Conservation (phyloP, 1,140 invertebrate species). For the Camponotus vicinus region DNA sequence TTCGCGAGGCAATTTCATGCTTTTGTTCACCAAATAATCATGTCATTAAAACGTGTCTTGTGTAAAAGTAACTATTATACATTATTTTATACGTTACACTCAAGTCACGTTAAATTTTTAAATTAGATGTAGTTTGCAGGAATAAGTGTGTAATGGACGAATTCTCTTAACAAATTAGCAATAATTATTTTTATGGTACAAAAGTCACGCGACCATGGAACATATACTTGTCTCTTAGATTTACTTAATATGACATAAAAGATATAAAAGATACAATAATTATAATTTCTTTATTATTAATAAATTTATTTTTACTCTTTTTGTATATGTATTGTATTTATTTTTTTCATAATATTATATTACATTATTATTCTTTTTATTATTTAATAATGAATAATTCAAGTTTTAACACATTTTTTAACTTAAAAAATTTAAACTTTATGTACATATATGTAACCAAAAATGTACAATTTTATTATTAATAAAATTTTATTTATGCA, state of each 20-base stretch:
- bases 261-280: no score
- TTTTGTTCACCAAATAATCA: slow-evolving; percentile 41
- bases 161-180: not conserved
- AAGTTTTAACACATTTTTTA: no score
- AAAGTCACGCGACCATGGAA: not conserved
- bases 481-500: no score
- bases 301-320: no score
- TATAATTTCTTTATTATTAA: no score
- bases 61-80: slow-evolving; percentile 5
- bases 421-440: no score
- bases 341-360: not conserved
- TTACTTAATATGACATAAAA: no score
- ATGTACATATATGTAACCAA: not conserved
- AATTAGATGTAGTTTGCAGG: not conserved
- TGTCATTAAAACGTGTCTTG: not conserved
- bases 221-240: no score
- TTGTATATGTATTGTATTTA: not conserved
- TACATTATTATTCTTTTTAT: no score
- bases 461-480: no score
- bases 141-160: not conserved
- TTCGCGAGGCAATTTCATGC: slow-evolving; percentile 17
- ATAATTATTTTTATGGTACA: not conserved
- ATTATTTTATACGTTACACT: not conserved
- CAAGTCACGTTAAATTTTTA: not conserved
- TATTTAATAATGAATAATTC: no score